Conservation (phyloP, 2,888 invertebrate species). For the Phymatocera aterrima region DNA sequence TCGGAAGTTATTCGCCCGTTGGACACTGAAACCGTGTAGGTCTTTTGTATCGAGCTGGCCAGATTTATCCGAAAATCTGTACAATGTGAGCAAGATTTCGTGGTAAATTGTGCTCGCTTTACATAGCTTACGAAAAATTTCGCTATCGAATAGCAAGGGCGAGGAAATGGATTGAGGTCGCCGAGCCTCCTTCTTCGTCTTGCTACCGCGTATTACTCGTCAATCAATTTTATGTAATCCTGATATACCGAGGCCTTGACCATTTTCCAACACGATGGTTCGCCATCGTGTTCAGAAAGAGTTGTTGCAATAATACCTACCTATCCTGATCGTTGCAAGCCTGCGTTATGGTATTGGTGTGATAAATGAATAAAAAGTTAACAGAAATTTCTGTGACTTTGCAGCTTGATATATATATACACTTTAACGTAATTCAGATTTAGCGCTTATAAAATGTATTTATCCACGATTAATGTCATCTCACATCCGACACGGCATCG, state of each 20-base stretch:
- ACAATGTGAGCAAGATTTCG: background rate
- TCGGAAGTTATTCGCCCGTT: too few species aligned
- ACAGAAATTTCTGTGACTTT: too few species aligned
- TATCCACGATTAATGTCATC: too few species aligned
- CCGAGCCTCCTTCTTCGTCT: background rate
- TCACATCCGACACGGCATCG: too few species aligned
- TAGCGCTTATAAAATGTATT: too few species aligned
- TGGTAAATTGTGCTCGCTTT: background rate
- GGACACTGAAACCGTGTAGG: too few species aligned
- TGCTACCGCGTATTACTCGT: conserved; percentile 27
- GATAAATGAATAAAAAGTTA: too few species aligned
- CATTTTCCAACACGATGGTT: conserved; percentile 33
- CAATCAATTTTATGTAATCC: conserved; percentile 60
- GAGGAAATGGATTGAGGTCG: conserved; percentile 34
- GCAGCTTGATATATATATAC: too few species aligned
- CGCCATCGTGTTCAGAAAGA: background rate
- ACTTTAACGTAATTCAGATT: too few species aligned
- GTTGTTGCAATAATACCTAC: background rate
- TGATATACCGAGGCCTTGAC: conserved; percentile 55
- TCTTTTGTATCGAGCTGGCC: too few species aligned
- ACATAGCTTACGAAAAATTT: background rate
- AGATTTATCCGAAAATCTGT: too few species aligned
- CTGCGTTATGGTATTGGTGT: background rate
- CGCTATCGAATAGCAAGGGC: background rate
- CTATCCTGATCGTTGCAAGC: background rate